Conservation (phyloP, 1,140 invertebrate species). For the Brachionus sp. region DNA sequence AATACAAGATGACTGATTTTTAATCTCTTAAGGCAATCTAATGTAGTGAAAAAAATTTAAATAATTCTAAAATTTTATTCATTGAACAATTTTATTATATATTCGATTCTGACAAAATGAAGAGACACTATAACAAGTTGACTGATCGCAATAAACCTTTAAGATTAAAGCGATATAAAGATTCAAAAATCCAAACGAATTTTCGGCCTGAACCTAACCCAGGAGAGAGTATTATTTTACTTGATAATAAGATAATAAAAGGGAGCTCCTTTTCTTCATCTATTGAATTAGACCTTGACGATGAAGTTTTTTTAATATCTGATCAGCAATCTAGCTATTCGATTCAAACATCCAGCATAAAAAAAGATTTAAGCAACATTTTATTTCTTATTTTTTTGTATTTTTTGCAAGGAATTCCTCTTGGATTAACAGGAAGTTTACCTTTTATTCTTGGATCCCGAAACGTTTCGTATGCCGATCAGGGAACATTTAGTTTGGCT, state of each 20-base stretch:
- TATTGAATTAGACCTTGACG: neutral
- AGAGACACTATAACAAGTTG: neutral
- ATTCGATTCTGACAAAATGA: neutral
- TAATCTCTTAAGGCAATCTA: neutral
- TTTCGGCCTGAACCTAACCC: neutral
- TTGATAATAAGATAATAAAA: neutral
- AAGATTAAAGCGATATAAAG: neutral
- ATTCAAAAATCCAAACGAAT: neutral
- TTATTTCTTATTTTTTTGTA: slow-evolving; percentile 77
- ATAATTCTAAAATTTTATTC: neutral
- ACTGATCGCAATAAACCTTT: neutral
- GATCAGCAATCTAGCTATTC: neutral
- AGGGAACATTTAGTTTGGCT: slow-evolving; percentile 96
- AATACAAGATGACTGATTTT: neutral
- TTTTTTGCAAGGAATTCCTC: slow-evolving; percentile 82
- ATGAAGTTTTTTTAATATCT: neutral
- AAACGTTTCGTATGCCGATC: slow-evolving; percentile 49
- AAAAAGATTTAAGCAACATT: slow-evolving; percentile 19
- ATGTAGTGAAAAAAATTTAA: neutral
- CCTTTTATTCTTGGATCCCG: slow-evolving; percentile 74
- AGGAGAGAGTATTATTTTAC: neutral
- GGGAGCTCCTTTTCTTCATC: neutral
- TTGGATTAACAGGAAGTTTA: slow-evolving; percentile 85
- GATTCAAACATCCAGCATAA: neutral
- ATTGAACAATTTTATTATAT: neutral